Percentiles rank a stretch among this genome's conserved stretches.
phyloP scores from a whole-genome alignment of 2,797 vertebrate species.

The Rhinichthys osculus region DNA sequence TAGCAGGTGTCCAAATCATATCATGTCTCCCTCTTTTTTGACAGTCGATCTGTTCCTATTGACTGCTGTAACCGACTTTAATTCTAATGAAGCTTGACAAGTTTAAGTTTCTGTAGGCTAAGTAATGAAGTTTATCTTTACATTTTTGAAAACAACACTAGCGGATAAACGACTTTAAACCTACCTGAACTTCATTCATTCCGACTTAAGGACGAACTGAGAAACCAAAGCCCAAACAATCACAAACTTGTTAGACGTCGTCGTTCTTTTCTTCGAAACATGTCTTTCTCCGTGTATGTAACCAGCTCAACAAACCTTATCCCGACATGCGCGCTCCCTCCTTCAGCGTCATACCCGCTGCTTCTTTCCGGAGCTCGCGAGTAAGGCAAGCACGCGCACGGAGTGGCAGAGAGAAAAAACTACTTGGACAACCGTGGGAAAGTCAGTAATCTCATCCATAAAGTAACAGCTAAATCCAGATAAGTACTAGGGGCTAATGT shows the following conservation, averaged over 20 bases:
- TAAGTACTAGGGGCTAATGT: background rate
- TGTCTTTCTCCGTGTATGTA: background rate
- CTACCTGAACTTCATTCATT: slow-evolving; percentile 31
- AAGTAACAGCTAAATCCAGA: slow-evolving; percentile 32
- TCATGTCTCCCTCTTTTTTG: background rate
- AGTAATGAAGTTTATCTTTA: slow-evolving; percentile 6
- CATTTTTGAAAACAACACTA: background rate
- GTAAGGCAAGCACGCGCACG: slow-evolving; percentile 29
- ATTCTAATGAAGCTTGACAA: background rate
- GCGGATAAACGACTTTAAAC: slow-evolving; percentile 33
- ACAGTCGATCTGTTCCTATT: background rate
- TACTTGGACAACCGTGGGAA: slow-evolving; percentile 44
- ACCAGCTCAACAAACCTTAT: slow-evolving; percentile 55
- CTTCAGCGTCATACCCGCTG: slow-evolving; percentile 37
- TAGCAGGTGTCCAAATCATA: slow-evolving; percentile 2
- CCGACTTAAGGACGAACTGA: background rate
- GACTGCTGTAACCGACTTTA: background rate
- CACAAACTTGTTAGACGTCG: slow-evolving; percentile 52
- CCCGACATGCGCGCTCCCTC: slow-evolving; percentile 54
- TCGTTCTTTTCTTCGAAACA: slow-evolving; percentile 27
- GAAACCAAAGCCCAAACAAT: slow-evolving; percentile 8
- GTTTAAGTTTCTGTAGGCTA: background rate
- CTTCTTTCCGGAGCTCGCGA: slow-evolving; percentile 53
- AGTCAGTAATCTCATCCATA: slow-evolving; percentile 20
- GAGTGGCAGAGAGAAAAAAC: background rate